Conservation (phyloP, 2,797 vertebrate species). For the Oceanodroma leucorhoa region DNA sequence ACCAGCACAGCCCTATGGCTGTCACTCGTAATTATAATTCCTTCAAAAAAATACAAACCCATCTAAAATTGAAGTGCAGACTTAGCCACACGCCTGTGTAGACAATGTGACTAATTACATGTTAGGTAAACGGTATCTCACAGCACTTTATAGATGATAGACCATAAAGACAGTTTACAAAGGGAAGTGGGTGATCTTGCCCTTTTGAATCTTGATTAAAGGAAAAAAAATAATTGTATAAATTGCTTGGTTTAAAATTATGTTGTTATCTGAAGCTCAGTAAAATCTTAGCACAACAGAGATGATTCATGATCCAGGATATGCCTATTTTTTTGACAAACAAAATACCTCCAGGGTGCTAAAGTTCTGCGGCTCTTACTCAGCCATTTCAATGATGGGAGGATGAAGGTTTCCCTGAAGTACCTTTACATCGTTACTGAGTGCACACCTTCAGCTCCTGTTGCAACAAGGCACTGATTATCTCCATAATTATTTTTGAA, state of each 20-base stretch:
- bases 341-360: not conserved
- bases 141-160: not conserved
- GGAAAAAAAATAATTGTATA: not conserved
- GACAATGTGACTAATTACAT: not conserved
- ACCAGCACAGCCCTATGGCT: not conserved
- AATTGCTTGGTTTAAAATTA: not conserved
- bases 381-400: not conserved
- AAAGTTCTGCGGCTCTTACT: not conserved
- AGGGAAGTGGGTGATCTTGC: not conserved
- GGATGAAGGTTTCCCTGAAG: not conserved
- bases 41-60: not conserved
- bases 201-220: slow-evolving; percentile 30
- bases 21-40: not conserved
- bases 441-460: not conserved
- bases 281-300: not conserved
- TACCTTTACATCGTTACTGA: not conserved
- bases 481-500: not conserved
- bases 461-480: not conserved
- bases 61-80: not conserved
- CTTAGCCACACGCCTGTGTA: not conserved
- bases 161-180: slow-evolving; percentile 17
- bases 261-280: not conserved
- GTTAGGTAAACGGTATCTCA: not conserved
- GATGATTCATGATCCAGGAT: not conserved
- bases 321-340: not conserved